These are phyloP conservation scores for Aricia agestis DNA, from an alignment of 1,140 invertebrate species.

Conservation along the genomic window DNA sequence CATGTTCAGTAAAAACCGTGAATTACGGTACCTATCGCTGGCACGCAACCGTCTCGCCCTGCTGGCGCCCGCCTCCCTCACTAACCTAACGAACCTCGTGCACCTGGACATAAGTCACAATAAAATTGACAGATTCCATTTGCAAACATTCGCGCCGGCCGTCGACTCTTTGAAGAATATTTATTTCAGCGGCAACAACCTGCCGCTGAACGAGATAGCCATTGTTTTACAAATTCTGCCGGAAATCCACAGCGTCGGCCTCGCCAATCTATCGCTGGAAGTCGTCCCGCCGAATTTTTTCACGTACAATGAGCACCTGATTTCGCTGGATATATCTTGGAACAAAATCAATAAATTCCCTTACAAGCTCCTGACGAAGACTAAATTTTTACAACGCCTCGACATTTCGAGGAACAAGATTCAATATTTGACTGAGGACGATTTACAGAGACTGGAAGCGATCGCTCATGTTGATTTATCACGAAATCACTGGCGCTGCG, in stretches of 20 bases:
- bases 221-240: constrained; percentile 76
- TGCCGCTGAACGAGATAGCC: constrained; percentile 65
- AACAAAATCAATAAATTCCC: constrained; percentile 78
- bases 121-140: constrained; percentile 81
- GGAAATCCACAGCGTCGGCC: constrained; percentile 76
- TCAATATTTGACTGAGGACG: constrained; percentile 76
- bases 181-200: constrained; percentile 82
- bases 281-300: constrained; percentile 76
- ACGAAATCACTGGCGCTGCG: constrained; percentile 82
- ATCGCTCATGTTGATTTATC: constrained; percentile 76
- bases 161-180: constrained; percentile 79
- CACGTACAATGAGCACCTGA: constrained; percentile 59
- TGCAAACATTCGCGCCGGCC: constrained; percentile 77
- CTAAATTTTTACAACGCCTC: constrained; percentile 76
- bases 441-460: constrained; percentile 75
- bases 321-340: constrained; percentile 74
- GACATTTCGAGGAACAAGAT: constrained; percentile 81
- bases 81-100: constrained; percentile 80
- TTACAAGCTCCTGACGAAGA: constrained; percentile 74
- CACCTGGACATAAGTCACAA: constrained; percentile 85
- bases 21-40: constrained; percentile 77
- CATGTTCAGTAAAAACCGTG: constrained; percentile 82
- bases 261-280: constrained; percentile 77
- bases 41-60: constrained; percentile 84
- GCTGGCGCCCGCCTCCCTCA: constrained; percentile 82